Evolutionary conservation across 1,140 invertebrate genomes (phyloP), one percentile per base, ranked within the genome.

Genomic region (Tribolium castaneum): DNA sequence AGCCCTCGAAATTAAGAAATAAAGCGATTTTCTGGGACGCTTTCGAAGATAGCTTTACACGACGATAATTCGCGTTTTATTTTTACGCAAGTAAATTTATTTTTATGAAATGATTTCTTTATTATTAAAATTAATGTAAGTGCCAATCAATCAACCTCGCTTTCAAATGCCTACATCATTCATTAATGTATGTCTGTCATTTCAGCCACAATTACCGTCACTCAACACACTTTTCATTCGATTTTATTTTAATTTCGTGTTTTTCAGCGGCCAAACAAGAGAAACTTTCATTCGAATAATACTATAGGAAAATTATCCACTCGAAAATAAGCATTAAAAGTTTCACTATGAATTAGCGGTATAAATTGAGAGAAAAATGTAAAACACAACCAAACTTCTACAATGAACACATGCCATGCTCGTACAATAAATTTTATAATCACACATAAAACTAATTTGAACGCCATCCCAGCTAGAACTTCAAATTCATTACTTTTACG

Each of bases 21-120:
- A 73, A 73, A 52, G 71, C 71, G 45, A 22, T 59, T 66, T 66
- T 35, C 30, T 5, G 59, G 59, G 30, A 35, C n/a, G 59, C n/a
- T 25, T 30, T 30, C 56, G 56, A 72, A 70, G 72, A 78, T 75
- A 16, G 71, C 66, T 66, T 78, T 80, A 80, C 59, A 14, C 59
- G 59, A 66, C 45, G 13, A 66, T n/a, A n/a, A n/a, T n/a, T 66
- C 30, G 6, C 30, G 54, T 39, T 39, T 77, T 74, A 78, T 78
- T 78, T 59, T 76, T 73, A 10, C 59, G 59, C 59, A 12, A 35
- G 30, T 34, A 25, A 39, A 39, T 39, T 39, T 39, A 39, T 39
- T 39, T 39, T 39, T 39, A 39, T 39, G 35, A 39, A 39, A 39
- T 9, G 3, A 39, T 39, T 39, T 39, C n/a, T n/a, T n/a, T n/a